These are phyloP conservation scores for Acleris sparsana DNA, from an alignment of 2,888 invertebrate species.

Conservation along the genomic window DNA sequence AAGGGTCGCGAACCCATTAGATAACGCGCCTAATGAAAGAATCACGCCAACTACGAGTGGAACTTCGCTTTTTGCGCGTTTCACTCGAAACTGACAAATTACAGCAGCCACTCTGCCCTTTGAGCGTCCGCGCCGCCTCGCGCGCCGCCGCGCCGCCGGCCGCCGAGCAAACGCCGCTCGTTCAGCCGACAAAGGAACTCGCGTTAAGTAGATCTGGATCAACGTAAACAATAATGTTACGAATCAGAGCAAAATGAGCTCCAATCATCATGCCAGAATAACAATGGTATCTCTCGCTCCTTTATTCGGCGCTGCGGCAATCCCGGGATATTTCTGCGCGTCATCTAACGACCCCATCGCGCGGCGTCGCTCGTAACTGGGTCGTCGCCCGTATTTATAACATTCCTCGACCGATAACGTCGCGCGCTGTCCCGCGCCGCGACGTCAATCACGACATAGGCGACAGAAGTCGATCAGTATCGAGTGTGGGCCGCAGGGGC, in stretches of 20 bases:
- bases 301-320: constrained; percentile 16
- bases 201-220: neutral
- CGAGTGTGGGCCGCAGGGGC: neutral
- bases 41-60: constrained; percentile 16
- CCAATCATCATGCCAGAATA: constrained; percentile 24
- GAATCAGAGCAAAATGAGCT: constrained; percentile 10
- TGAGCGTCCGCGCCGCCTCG: neutral
- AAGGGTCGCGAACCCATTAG: constrained; percentile 30
- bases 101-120: neutral
- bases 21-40: constrained; percentile 32
- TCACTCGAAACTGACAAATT: constrained; percentile 6
- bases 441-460: too few species aligned
- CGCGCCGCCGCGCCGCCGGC: neutral
- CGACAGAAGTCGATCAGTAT: neutral
- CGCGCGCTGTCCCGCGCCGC: constrained; percentile 1
- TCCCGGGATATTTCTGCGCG: constrained; percentile 24
- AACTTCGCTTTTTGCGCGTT: constrained; percentile 15
- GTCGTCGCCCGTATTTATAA: constrained; percentile 14
- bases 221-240: constrained; percentile 20
- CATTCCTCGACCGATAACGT: neutral
- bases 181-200: neutral
- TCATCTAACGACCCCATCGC: constrained; percentile 27
- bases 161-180: neutral
- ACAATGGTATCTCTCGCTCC: constrained; percentile 19
- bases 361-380: constrained; percentile 6